These are phyloP conservation scores for Kradibia gibbosae DNA, from an alignment of 1,140 invertebrate species.

Conservation along the genomic window DNA sequence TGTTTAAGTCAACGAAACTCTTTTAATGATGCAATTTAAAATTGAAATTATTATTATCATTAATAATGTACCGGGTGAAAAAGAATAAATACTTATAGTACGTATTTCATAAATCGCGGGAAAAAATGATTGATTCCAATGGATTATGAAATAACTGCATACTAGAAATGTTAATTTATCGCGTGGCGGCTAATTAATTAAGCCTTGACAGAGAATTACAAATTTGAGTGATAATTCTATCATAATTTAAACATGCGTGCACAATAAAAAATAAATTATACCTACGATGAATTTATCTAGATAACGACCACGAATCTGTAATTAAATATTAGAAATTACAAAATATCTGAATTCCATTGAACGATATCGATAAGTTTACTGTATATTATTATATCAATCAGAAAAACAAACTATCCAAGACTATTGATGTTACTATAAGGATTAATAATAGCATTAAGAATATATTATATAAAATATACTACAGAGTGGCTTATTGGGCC, in stretches of 20 bases:
- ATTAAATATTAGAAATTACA: not conserved
- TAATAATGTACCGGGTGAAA: not conserved
- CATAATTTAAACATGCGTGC: not conserved
- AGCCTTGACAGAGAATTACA: not conserved
- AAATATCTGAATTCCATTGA: not conserved
- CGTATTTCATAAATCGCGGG: not conserved
- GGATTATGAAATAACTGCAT: not conserved
- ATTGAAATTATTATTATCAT: not conserved
- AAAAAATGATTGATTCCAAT: not conserved
- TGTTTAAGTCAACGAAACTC: not conserved
- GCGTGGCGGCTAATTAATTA: not conserved
- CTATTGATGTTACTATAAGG: too few species aligned
- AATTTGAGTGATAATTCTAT: not conserved
- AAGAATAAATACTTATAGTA: not conserved
- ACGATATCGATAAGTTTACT: not conserved
- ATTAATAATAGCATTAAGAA: too few species aligned
- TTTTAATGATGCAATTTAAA: not conserved
- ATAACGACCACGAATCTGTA: not conserved
- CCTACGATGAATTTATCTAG: not conserved
- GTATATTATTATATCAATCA: not conserved
- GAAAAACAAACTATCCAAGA: not conserved
- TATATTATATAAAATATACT: too few species aligned
- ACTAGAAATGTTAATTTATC: not conserved
- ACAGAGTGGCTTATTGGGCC: too few species aligned
- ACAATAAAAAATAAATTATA: not conserved